Percentiles rank a stretch among this genome's conserved stretches.
Evolutionary conservation across 2,113 vertebrate genomes (phyloP).

Genomic region (Physeter macrocephalus): DNA sequence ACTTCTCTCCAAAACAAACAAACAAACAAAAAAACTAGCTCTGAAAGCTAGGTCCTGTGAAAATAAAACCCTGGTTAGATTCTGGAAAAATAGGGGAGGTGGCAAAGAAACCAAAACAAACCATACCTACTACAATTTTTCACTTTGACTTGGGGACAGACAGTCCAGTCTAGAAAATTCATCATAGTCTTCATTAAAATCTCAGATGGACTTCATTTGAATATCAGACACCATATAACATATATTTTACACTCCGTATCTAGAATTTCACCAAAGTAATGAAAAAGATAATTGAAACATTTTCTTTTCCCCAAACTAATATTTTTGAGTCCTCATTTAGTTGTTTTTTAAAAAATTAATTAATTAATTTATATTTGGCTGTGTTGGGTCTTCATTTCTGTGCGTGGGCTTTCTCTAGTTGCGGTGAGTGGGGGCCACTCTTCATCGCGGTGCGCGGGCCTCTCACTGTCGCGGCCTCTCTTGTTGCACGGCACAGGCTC

Average conservation of each 20-base stretch:
- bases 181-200: not conserved
- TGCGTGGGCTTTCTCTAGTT: no score
- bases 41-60: not conserved
- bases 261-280: not conserved
- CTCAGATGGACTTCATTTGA: not conserved
- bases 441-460: no score
- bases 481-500: no score
- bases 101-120: not conserved
- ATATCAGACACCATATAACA: not conserved
- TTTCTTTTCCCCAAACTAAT: not conserved
- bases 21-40: not conserved
- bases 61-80: not conserved
- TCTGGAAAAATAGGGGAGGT: not conserved
- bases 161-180: not conserved
- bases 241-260: not conserved
- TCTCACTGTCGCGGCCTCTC: no score
- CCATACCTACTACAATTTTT: not conserved
- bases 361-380: no score
- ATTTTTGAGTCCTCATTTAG: not conserved
- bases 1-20: not conserved
- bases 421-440: no score
- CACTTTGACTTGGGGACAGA: not conserved
- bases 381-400: no score
- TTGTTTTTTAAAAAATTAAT: not conserved
- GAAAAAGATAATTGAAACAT: not conserved